Conservation (phyloP, 2,888 invertebrate species). For the Galeruca laticollis region DNA sequence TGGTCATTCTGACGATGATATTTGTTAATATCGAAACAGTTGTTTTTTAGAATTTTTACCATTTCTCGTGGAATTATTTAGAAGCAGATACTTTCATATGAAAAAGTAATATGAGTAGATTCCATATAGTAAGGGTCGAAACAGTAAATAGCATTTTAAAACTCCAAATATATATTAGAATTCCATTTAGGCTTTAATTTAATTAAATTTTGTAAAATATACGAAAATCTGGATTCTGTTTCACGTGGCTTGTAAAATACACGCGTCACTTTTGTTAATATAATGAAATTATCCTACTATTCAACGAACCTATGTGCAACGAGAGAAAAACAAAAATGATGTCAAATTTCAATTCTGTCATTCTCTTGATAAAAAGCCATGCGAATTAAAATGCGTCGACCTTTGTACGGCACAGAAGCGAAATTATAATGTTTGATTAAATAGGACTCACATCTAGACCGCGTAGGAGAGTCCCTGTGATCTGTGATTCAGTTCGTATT, state of each 20-base stretch:
- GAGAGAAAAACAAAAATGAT: background rate
- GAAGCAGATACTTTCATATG: too few relatives aligned
- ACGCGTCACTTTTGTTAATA: background rate
- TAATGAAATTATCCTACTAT: background rate
- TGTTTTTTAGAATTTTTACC: too few relatives aligned
- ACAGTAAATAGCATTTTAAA: too few relatives aligned
- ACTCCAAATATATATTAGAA: too few relatives aligned
- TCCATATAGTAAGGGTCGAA: too few relatives aligned
- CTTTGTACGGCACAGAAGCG: slow-evolving; percentile 16
- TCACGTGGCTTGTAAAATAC: background rate
- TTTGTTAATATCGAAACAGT: too few relatives aligned
- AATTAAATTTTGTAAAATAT: background rate
- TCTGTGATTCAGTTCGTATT: slow-evolving; percentile 38
- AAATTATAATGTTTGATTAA: slow-evolving; percentile 37
- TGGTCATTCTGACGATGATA: too few relatives aligned
- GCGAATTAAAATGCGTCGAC: slow-evolving; percentile 8
- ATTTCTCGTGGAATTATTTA: too few relatives aligned
- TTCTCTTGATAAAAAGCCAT: slow-evolving; percentile 4
- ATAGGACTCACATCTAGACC: slow-evolving; percentile 27
- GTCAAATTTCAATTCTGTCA: slow-evolving; percentile 4
- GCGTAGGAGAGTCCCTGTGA: slow-evolving; percentile 26
- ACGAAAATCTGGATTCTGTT: background rate
- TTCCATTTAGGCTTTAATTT: too few relatives aligned
- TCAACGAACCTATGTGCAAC: background rate
- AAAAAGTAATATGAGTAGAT: too few relatives aligned